These are phyloP conservation scores for Cyprinodon tularosa DNA, from an alignment of 2,113 vertebrate species.

Conservation along the genomic window DNA sequence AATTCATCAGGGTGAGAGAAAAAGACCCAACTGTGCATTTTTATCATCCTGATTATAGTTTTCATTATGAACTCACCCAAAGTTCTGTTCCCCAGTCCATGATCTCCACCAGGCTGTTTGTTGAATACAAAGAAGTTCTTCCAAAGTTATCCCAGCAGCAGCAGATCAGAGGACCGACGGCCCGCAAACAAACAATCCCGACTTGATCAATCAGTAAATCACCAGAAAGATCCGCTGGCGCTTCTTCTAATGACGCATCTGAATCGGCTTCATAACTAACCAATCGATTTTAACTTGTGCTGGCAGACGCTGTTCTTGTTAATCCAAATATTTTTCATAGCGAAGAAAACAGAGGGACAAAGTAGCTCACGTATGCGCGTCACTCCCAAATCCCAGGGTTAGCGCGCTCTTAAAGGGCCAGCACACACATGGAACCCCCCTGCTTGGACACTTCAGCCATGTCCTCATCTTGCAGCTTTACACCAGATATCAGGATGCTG, in stretches of 20 bases:
- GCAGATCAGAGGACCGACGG: conserved; percentile 37
- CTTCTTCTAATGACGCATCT: conserved; percentile 13
- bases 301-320: conserved; percentile 36
- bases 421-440: conserved; percentile 12
- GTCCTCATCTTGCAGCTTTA: not conserved
- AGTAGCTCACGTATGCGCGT: conserved; percentile 80
- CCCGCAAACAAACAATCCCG: conserved; percentile 46
- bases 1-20: not conserved
- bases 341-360: conserved; percentile 74
- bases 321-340: conserved; percentile 70
- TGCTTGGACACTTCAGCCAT: not conserved
- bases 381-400: conserved; percentile 83
- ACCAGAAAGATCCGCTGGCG: not conserved
- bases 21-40: not conserved
- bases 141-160: conserved; percentile 74
- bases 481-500: not conserved
- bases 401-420: conserved; percentile 78
- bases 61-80: conserved; percentile 77
- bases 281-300: conserved; percentile 1
- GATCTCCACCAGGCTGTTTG: conserved; percentile 58
- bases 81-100: conserved; percentile 86
- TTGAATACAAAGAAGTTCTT: conserved; percentile 78
- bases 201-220: conserved; percentile 34
- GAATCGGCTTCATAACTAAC: conserved; percentile 19
- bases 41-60: not conserved